These are phyloP conservation scores for Diprion similis DNA, from an alignment of 1,140 invertebrate genomes.

Conservation along the genomic window DNA sequence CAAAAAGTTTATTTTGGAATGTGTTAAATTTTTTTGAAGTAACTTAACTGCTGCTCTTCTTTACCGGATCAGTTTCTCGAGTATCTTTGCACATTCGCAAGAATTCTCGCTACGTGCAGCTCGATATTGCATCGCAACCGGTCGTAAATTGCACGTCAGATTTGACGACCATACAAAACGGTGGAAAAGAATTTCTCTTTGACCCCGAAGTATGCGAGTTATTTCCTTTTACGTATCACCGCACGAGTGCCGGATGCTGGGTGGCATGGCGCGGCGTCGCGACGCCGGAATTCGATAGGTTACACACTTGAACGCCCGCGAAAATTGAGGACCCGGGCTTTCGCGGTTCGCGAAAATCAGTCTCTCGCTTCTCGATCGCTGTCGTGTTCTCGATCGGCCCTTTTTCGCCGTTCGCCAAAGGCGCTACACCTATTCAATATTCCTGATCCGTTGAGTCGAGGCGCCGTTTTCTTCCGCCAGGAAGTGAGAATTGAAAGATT, in stretches of 20 bases:
- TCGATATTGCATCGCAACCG: no score
- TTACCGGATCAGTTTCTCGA: no score
- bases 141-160: no score
- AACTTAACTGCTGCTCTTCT: no score
- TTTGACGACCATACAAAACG: no score
- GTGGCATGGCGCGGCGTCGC: not conserved
- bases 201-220: conserved; percentile 26
- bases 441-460: not conserved
- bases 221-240: conserved; percentile 12
- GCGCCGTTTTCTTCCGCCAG: no score
- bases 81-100: no score
- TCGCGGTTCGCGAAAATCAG: not conserved
- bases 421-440: not conserved
- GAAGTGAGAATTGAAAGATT: no score
- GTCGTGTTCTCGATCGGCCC: not conserved
- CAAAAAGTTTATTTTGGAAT: no score
- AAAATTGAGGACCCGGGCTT: conserved; percentile 32
- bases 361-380: not conserved
- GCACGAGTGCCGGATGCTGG: not conserved
- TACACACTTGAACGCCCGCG: conserved; percentile 24
- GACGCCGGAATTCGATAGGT: conserved; percentile 22
- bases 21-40: no score
- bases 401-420: not conserved
- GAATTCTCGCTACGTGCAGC: no score
- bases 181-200: conserved; percentile 20